Base-by-base conservation (phyloP, 2,888 invertebrate species). In the Corythucha ciliata region DNA sequence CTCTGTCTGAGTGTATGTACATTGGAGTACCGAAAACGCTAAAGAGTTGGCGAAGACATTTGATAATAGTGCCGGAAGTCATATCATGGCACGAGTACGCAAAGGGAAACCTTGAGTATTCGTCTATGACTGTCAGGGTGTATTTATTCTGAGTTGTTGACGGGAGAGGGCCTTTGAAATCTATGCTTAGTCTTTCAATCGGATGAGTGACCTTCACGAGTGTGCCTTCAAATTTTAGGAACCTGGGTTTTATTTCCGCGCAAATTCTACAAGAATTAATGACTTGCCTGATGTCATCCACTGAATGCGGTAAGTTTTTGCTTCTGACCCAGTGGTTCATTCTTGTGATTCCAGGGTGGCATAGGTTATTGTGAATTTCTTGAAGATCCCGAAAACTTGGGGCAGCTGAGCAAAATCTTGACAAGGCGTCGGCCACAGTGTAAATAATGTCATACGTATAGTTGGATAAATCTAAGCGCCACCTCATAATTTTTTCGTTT, bases 161-260 rank as follows among this genome's bases (percentile, higher is more conserved):
- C 2, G 45, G 50, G 10, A 50, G 40, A 8, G 56, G 58, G n/a
- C n/a, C n/a, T n/a, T n/a, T n/a, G n/a, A n/a, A n/a, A n/a, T n/a
- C n/a, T n/a, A n/a, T n/a, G n/a, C 32, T 59, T 2, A 59, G 24
- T 20, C 58, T 14, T 54, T 60, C 58, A 22, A 58, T 58, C 6
- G 58, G 57, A 18, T 42, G 18, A 2, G 56, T 59, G 4, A 58
- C 53, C 34, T 58, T 58, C 0, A 59, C 54, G n/a, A 58, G 42
- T 16, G 21, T 16, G 3, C 48, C 42, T 5, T 12, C 16, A 20
- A 33, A 22, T 45, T 47, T 53, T 18, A 46, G 36, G 32, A 57
- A 57, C 14, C 53, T 29, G 1, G 57, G 55, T 40, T 59, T 59
- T 2, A 58, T 20, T 33, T 55, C 53, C 4, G 55, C 46, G 34